These are phyloP conservation scores for Sminthurides aquaticus DNA, from an alignment of 2,888 invertebrate species.

Conservation along the genomic window DNA sequence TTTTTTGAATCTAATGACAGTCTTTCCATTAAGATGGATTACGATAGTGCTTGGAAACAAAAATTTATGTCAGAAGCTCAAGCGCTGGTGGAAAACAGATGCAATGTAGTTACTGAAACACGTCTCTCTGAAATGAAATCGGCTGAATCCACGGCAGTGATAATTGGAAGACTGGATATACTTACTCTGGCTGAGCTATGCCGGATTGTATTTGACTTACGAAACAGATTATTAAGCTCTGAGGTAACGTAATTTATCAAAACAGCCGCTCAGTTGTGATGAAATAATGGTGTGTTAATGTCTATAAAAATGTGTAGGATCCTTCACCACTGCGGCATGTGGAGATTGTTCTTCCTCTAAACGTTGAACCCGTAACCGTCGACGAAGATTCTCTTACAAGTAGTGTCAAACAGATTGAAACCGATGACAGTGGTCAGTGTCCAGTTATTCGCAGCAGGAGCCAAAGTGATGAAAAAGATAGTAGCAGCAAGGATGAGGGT, in stretches of 20 bases:
- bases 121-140: not conserved
- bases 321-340: not conserved
- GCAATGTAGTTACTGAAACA: not conserved
- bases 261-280: too few relatives aligned
- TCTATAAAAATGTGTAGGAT: too few relatives aligned
- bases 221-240: conserved; percentile 1
- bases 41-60: conserved; percentile 28
- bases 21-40: conserved; percentile 13
- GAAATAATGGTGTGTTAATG: too few relatives aligned
- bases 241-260: too few relatives aligned
- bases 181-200: conserved; percentile 22
- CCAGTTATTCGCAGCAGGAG: not conserved
- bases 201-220: conserved; percentile 14
- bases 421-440: not conserved
- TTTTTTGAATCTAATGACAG: conserved; percentile 48
- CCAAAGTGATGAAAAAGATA: not conserved
- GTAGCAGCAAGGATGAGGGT: not conserved
- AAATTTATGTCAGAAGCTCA: conserved; percentile 33
- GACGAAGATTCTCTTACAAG: not conserved
- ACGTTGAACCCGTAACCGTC: not conserved
- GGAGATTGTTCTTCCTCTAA: not conserved
- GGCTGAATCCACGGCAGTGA: not conserved
- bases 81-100: not conserved
- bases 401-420: not conserved
- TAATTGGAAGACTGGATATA: conserved; percentile 11